phyloP scores from a whole-genome alignment of 2,888 invertebrate genomes.

The Malthinus seriepunctatus region DNA sequence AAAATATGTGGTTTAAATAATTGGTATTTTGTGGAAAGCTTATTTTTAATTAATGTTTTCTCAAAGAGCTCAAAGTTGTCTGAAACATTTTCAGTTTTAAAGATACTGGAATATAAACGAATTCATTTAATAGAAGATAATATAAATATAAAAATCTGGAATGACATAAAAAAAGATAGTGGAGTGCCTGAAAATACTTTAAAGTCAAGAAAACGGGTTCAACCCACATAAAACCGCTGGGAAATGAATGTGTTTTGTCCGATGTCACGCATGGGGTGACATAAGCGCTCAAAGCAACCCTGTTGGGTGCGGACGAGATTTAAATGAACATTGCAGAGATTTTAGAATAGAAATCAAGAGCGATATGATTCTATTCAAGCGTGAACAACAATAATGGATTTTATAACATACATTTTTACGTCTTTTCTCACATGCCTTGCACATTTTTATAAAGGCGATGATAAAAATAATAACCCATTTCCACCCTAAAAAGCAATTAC shows the following conservation, averaged over 20 bases:
- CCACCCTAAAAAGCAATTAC: conserved; percentile 14
- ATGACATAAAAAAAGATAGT: conserved; percentile 16
- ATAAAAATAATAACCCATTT: conserved; percentile 19
- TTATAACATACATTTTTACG: conserved; percentile 22
- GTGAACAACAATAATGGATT: conserved; percentile 26
- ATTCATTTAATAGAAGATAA: too few species aligned
- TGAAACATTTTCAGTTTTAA: too few species aligned
- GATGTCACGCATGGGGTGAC: conserved; percentile 30
- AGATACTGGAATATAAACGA: too few species aligned
- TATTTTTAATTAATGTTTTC: too few species aligned
- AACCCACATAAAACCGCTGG: conserved; percentile 26
- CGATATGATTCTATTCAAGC: conserved; percentile 25
- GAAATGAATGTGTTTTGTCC: conserved; percentile 31
- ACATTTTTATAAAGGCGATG: conserved; percentile 15
- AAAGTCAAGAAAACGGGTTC: conserved; percentile 24
- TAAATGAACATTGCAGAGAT: conserved; percentile 29
- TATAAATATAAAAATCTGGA: neutral
- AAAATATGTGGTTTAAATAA: too few species aligned
- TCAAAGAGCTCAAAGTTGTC: too few species aligned
- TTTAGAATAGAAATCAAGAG: conserved; percentile 23
- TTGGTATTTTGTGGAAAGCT: too few species aligned
- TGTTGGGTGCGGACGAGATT: conserved; percentile 26
- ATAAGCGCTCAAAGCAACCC: conserved; percentile 25
- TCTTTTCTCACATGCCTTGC: conserved; percentile 17
- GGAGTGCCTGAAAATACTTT: conserved; percentile 23